Percentiles rank a stretch among this genome's conserved stretches.
Evolutionary conservation across 2,888 invertebrate species (phyloP).

Genomic region (Galerucella nymphaeae): DNA sequence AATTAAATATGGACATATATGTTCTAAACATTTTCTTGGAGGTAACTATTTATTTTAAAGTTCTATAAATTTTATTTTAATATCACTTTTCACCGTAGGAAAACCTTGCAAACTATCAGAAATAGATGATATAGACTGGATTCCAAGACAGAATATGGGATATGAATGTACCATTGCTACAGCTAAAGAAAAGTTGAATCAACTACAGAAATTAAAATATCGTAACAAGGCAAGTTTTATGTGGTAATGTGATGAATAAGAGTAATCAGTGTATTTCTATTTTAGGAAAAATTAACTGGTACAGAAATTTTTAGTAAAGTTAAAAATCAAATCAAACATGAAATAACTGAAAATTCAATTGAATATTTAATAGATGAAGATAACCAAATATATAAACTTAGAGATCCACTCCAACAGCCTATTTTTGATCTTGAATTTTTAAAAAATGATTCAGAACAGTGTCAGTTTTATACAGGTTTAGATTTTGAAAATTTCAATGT

Average conservation of each 20-base stretch:
- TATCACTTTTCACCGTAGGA: too few species aligned
- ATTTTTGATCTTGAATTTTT: conserved; percentile 14
- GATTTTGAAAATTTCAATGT: conserved; percentile 16
- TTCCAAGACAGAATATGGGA: conserved; percentile 15
- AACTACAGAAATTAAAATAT: too few species aligned
- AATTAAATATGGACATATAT: conserved; percentile 1
- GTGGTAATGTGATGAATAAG: too few species aligned
- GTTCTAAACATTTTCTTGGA: conserved; percentile 3
- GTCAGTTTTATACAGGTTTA: conserved; percentile 14
- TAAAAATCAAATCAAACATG: conserved; percentile 6
- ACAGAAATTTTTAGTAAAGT: conserved; percentile 4
- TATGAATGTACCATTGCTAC: conserved; percentile 1
- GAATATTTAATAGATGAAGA: conserved; percentile 4
- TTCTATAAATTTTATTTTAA: too few species aligned
- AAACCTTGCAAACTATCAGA: neutral
- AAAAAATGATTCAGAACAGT: conserved; percentile 19
- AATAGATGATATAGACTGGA: conserved; percentile 11
- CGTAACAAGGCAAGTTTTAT: too few species aligned
- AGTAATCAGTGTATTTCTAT: neutral
- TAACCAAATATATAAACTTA: neutral
- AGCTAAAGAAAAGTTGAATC: neutral
- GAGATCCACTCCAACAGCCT: conserved; percentile 8
- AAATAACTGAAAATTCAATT: neutral
- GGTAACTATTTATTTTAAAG: conserved; percentile 8
- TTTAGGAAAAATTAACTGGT: conserved; percentile 4